Base-by-base conservation (phyloP, 2,113 vertebrate genomes). In the Datnioides undecimradiatus region DNA sequence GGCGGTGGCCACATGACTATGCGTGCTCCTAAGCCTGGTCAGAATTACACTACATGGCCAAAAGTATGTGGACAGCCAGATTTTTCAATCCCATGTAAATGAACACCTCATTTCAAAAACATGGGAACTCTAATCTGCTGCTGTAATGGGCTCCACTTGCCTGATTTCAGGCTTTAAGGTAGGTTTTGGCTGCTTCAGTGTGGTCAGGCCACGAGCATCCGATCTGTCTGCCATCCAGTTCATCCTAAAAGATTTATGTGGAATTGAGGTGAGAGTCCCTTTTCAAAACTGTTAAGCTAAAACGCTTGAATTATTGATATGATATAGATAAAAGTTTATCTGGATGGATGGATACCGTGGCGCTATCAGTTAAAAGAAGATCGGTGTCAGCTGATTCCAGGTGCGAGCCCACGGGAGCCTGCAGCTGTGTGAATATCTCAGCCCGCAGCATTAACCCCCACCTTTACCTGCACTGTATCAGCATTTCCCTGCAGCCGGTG, bases 401-500 rank as follows among this genome's bases (percentile, higher is more conserved):
- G 63, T 59, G 52, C 49, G 55, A 23, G 1, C 34, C 60, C 33
- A 6, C 14, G 8, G 16, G 17, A 21, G 19, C 60, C 34, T 46
- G 25, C 41, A 63, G 45, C 51, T 31, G 23, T 69, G 14, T 72
- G 27, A 48, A 62, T 3, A 54, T 46, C 14, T 57, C 7, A 31
- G 17, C 51, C 49, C 13, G 9, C 25, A 70, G 29, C 29, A 59
- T 80, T 63, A 71, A 78, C 48, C 9, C 14, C 36, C 4, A n/a
- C 65, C 65, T 16, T 45, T 33, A 34, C 2, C 46, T 69, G 71
- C 34, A 6, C 51, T 36, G 19, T 58, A 51, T 84, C 87, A 85
- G 85, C 85, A 69, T 78, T 87, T 73, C 45, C 58, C 73, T 75
- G 41, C 41, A 31, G 23, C 73, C 51, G 43, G 41, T 75, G 27